Evolutionary conservation across 2,888 invertebrate genomes (phyloP).

Genomic region (Xiphydria camelus): DNA sequence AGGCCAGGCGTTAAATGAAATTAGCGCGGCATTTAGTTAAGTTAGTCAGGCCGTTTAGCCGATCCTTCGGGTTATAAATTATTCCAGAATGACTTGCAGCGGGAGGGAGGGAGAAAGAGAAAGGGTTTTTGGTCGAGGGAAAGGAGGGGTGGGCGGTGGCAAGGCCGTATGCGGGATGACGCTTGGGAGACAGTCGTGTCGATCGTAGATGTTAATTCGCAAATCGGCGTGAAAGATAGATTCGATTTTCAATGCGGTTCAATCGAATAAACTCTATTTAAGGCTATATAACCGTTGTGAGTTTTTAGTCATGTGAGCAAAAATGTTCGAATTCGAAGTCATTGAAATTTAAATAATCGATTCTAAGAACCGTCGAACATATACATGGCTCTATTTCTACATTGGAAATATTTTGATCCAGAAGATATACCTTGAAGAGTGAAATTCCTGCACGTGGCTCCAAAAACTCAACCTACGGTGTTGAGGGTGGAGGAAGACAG

Average conservation of each 20-base stretch:
- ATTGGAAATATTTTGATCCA: neutral
- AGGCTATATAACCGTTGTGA: no score
- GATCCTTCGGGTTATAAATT: constrained; percentile 54
- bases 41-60: constrained; percentile 46
- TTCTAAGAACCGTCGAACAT: no score
- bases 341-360: no score
- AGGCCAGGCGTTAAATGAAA: constrained; percentile 52
- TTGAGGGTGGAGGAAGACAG: neutral
- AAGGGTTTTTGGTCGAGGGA: constrained; percentile 11
- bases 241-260: no score
- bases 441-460: neutral
- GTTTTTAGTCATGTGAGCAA: no score
- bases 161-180: constrained; percentile 1
- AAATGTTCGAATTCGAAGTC: no score
- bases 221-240: no score
- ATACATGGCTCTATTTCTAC: no score
- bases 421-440: no score
- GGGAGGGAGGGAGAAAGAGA: neutral
- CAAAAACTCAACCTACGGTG: neutral
- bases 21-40: constrained; percentile 54
- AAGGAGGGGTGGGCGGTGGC: constrained; percentile 13
- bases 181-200: constrained; percentile 1
- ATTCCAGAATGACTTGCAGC: constrained; percentile 52
- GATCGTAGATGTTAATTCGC: no score
- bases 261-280: no score